A percentile compares a stretch with the other conserved stretches of the same genome.
Conservation (phyloP, 1,140 invertebrate genomes). For the Drepana arcuata region DNA sequence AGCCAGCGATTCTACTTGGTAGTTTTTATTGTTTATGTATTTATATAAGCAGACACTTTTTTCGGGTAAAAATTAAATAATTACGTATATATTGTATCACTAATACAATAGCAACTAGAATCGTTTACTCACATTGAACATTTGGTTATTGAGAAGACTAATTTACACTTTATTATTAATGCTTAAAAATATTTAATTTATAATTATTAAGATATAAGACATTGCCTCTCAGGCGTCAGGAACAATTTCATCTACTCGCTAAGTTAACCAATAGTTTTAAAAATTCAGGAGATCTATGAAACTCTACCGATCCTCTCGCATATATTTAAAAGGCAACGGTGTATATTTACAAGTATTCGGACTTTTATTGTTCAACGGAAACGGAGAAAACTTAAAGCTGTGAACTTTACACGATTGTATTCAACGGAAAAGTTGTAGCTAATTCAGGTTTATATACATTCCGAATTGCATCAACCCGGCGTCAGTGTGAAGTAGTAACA, state of each 20-base stretch:
- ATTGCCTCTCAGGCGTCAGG: conserved; percentile 67
- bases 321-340: conserved; percentile 52
- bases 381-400: no score
- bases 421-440: no score
- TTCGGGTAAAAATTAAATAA: conserved; percentile 70
- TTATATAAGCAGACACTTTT: conserved; percentile 67
- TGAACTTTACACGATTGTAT: no score
- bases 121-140: conserved; percentile 70
- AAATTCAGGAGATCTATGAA: conserved; percentile 49
- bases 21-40: conserved; percentile 65
- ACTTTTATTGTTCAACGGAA: no score
- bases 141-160: conserved; percentile 67
- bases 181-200: conserved; percentile 46
- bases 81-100: conserved; percentile 71
- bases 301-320: conserved; percentile 49
- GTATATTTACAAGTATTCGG: no score
- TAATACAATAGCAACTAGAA: conserved; percentile 69
- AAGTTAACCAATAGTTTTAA: conserved; percentile 56
- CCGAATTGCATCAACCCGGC: no score
- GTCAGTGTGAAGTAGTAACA: no score
- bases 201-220: conserved; percentile 52
- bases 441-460: no score
- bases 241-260: conserved; percentile 69
- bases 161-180: conserved; percentile 59
- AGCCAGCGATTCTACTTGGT: conserved; percentile 52